Conservation (phyloP, 2,797 vertebrate genomes). For the Esox lucius region DNA sequence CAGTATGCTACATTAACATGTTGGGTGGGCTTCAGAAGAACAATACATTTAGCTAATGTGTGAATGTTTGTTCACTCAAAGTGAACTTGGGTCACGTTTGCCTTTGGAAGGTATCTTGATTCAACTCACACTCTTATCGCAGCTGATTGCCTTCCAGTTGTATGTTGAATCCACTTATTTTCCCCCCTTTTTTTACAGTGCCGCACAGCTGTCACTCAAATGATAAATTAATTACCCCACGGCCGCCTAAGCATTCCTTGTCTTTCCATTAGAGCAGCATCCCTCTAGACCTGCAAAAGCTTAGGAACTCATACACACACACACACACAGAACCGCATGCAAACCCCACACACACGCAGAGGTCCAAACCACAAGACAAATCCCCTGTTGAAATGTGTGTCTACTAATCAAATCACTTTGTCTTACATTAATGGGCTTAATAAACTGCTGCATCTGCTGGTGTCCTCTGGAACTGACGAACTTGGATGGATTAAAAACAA, state of each 20-base stretch:
- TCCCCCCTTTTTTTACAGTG: too few species aligned
- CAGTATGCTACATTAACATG: too few species aligned
- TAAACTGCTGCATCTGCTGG: constrained; percentile 41
- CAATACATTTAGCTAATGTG: too few species aligned
- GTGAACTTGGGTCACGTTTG: too few species aligned
- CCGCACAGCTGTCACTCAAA: constrained; percentile 62
- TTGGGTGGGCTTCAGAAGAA: too few species aligned
- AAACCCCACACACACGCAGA: constrained; percentile 7
- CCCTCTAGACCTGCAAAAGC: not conserved
- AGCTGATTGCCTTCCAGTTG: too few species aligned
- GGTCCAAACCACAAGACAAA: constrained; percentile 24
- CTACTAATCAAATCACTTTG: constrained; percentile 47
- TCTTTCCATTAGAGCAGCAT: not conserved
- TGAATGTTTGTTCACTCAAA: too few species aligned
- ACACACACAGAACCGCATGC: not conserved
- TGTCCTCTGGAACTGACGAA: constrained; percentile 24
- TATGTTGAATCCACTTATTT: too few species aligned
- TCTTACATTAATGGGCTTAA: constrained; percentile 49
- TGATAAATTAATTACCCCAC: constrained; percentile 65
- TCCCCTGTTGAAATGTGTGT: constrained; percentile 25
- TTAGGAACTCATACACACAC: constrained; percentile 17
- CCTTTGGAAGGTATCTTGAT: too few species aligned
- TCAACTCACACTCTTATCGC: too few species aligned
- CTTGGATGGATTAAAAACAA: constrained; percentile 24
- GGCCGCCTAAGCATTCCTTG: constrained; percentile 32